A percentile compares a stretch with the other conserved stretches of the same genome.
Conservation (phyloP, 2,797 vertebrate genomes). For the Xyrichtys novacula region DNA sequence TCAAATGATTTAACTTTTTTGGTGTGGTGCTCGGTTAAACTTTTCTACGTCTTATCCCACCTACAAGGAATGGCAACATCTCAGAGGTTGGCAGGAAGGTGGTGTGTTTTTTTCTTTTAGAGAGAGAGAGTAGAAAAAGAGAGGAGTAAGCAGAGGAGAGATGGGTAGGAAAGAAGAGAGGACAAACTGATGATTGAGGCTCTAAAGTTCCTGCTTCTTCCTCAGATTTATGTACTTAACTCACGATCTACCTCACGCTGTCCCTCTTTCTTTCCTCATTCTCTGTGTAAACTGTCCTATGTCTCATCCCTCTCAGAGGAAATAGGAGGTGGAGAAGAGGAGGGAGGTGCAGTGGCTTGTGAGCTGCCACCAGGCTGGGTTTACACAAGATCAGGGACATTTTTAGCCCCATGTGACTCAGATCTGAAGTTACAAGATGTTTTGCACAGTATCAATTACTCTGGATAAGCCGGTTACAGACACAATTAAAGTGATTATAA, state of each 20-base stretch:
- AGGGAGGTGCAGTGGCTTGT: conserved; percentile 54
- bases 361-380: conserved; percentile 59
- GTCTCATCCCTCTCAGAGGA: conserved; percentile 9
- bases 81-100: conserved; percentile 64
- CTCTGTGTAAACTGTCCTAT: background rate
- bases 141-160: conserved; percentile 37
- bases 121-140: conserved; percentile 36
- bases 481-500: conserved; percentile 4
- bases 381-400: conserved; percentile 56
- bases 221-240: conserved; percentile 26
- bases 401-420: conserved; percentile 49
- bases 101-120: too few relatives aligned
- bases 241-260: conserved; percentile 47
- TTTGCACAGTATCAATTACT: background rate
- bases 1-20: conserved; percentile 78
- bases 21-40: conserved; percentile 69
- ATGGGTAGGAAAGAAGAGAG: conserved; percentile 36
- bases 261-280: conserved; percentile 29
- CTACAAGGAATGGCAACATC: conserved; percentile 65
- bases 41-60: conserved; percentile 60
- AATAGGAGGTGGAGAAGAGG: conserved; percentile 30
- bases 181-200: conserved; percentile 32
- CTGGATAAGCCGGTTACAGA: background rate
- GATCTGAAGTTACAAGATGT: conserved; percentile 14
- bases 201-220: conserved; percentile 39